phyloP scores from a whole-genome alignment of 2,113 vertebrate genomes.

The Cinclus cinclus region DNA sequence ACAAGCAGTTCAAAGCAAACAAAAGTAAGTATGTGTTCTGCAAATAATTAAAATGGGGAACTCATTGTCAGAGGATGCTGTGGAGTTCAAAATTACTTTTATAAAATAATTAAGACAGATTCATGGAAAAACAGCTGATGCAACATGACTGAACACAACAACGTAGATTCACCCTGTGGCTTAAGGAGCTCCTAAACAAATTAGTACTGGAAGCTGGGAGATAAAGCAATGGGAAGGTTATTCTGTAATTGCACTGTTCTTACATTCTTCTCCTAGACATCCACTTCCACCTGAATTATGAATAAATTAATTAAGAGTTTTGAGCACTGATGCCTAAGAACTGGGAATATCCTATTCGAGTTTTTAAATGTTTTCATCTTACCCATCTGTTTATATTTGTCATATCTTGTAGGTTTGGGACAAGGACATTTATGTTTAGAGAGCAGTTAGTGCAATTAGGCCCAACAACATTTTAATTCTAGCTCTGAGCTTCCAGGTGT shows the following conservation, averaged over 20 bases:
- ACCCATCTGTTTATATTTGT: not conserved
- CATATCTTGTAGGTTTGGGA: not conserved
- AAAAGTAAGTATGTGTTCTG: constrained; percentile 5
- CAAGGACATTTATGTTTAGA: not conserved
- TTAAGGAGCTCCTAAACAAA: not conserved
- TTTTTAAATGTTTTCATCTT: not conserved
- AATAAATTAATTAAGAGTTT: not conserved
- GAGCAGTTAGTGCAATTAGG: not conserved
- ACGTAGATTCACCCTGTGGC: not conserved
- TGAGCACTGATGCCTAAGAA: not conserved
- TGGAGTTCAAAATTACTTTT: not conserved
- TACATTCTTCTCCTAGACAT: not conserved
- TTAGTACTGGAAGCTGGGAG: not conserved
- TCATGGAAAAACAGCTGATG: not conserved
- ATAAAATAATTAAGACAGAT: not conserved
- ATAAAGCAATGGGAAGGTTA: not conserved
- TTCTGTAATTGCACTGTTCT: not conserved
- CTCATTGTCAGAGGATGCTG: not conserved
- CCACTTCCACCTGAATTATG: not conserved
- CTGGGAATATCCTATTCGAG: not conserved
- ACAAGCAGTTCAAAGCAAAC: not conserved
- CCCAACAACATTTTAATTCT: not conserved
- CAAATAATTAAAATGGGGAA: not conserved
- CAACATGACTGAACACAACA: not conserved
- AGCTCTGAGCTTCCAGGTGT: not conserved